phyloP scores from a whole-genome alignment of 1,140 invertebrate species.

The Mizuhopecten yessoensis region DNA sequence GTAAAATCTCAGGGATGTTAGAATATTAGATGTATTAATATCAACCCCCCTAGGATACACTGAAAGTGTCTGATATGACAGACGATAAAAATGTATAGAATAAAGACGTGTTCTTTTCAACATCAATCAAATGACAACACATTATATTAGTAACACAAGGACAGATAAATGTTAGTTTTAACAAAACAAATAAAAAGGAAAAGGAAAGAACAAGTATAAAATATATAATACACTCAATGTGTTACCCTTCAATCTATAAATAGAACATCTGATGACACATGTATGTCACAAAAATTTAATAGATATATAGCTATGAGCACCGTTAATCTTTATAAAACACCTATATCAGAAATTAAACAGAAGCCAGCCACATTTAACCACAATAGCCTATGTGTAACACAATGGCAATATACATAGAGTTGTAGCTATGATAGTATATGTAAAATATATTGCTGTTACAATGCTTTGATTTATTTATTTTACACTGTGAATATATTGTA shows the following conservation, averaged over 20 bases:
- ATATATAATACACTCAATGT: not conserved
- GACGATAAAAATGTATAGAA: too few species aligned
- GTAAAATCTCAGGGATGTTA: too few species aligned
- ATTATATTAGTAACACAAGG: not conserved
- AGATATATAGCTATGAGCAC: not conserved
- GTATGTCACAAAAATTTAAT: not conserved
- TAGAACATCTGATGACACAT: not conserved
- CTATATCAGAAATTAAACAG: not conserved
- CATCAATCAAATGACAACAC: not conserved
- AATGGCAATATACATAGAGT: too few species aligned
- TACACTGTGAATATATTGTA: too few species aligned
- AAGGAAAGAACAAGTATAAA: conserved; percentile 9
- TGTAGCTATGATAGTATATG: too few species aligned
- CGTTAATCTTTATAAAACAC: not conserved
- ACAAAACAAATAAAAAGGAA: not conserved
- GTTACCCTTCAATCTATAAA: not conserved
- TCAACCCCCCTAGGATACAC: not conserved
- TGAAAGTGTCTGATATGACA: too few species aligned
- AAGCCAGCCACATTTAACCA: too few species aligned
- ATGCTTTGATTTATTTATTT: too few species aligned
- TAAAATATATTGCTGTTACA: too few species aligned
- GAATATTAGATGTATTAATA: too few species aligned
- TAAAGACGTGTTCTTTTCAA: too few species aligned
- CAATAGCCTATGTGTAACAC: too few species aligned
- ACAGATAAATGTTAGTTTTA: not conserved